These are phyloP conservation scores for Ostrea edulis DNA, from an alignment of 1,140 invertebrate genomes.

Conservation along the genomic window DNA sequence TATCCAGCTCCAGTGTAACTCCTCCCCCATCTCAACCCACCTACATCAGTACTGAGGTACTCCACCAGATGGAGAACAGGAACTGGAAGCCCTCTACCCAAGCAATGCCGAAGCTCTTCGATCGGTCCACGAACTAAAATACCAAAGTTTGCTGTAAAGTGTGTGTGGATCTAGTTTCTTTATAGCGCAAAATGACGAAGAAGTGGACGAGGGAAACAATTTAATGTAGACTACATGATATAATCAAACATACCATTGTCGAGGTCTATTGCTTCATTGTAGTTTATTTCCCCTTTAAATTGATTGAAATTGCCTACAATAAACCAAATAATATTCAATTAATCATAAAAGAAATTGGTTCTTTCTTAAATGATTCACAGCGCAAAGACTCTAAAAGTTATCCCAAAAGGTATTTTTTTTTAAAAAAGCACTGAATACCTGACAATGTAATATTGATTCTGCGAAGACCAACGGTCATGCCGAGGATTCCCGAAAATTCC, in stretches of 20 bases:
- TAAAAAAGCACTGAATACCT: no score
- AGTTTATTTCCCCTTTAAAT: conserved; percentile 59
- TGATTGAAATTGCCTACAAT: conserved; percentile 61
- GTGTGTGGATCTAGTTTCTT: no score
- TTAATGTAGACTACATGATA: no score
- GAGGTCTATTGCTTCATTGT: conserved; percentile 64
- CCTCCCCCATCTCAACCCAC: conserved; percentile 68
- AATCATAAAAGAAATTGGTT: neutral
- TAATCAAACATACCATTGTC: conserved; percentile 60
- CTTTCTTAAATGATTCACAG: neutral
- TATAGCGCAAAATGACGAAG: no score
- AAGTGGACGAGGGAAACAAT: no score
- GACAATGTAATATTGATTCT: conserved; percentile 96
- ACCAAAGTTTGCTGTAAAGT: neutral
- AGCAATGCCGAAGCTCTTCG: conserved; percentile 49
- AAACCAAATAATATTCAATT: neutral
- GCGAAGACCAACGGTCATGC: conserved; percentile 93
- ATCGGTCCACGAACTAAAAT: conserved; percentile 61
- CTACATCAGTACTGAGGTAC: conserved; percentile 67
- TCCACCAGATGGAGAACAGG: conserved; percentile 68
- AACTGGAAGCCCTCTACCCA: conserved; percentile 67
- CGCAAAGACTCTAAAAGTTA: neutral
- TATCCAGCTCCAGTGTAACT: conserved; percentile 66
- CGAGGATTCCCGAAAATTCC: conserved; percentile 91
- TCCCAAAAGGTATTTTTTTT: no score